A percentile compares a stretch with the other conserved stretches of the same genome.
Evolutionary conservation across 2,113 vertebrate species (phyloP).

Genomic region (Albula goreensis): DNA sequence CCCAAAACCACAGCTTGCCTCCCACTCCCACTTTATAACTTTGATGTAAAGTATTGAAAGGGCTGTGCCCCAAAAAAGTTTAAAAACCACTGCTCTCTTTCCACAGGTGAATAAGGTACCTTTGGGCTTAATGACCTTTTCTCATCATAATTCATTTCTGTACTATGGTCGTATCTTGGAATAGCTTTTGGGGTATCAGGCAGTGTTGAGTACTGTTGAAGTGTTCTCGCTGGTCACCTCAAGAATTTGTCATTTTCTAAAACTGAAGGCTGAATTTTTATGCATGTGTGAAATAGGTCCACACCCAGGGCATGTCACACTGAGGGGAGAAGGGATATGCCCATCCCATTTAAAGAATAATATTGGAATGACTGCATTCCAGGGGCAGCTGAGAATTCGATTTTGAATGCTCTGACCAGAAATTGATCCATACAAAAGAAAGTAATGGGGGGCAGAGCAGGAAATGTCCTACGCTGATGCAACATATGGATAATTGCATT

Average conservation of each 20-base stretch:
- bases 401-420: neutral
- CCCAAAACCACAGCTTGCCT: no score
- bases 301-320: neutral
- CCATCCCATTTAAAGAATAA: neutral
- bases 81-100: no score
- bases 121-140: no score
- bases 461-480: neutral
- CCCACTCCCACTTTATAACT: no score
- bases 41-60: no score
- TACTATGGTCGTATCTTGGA: neutral
- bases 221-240: neutral
- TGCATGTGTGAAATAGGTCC: neutral
- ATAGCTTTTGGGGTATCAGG: neutral
- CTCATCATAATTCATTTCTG: no score
- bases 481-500: neutral
- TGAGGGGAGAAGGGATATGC: neutral
- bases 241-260: neutral
- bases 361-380: neutral
- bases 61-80: no score
- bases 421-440: neutral
- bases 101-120: neutral
- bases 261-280: neutral
- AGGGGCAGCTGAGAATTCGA: neutral
- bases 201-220: neutral
- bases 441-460: neutral